These are phyloP conservation scores for Diplolepis rosae DNA, from an alignment of 2,888 invertebrate species.

Conservation along the genomic window DNA sequence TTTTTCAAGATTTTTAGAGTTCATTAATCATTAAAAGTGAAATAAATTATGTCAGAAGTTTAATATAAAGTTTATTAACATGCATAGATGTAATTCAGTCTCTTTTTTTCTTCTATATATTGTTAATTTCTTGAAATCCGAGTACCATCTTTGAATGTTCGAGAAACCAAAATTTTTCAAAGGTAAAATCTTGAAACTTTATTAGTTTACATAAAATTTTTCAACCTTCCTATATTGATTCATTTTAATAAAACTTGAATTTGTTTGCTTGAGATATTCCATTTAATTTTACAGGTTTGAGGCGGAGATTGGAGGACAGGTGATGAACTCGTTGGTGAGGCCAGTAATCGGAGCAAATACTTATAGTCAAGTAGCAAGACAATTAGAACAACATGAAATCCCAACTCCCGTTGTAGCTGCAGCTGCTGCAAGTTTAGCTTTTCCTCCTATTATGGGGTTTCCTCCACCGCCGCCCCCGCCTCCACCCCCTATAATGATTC, in stretches of 20 bases:
- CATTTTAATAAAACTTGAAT: too few species aligned
- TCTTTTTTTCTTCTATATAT: too few species aligned
- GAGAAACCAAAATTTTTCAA: too few species aligned
- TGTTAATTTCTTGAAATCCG: too few species aligned
- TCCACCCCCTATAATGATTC: slow-evolving; percentile 82
- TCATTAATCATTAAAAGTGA: background rate
- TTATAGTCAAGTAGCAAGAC: slow-evolving; percentile 81
- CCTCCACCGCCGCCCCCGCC: slow-evolving; percentile 81
- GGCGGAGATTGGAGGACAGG: slow-evolving; percentile 86
- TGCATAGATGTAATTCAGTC: too few species aligned
- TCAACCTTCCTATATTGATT: too few species aligned
- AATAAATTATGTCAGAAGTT: background rate
- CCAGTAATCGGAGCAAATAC: slow-evolving; percentile 84
- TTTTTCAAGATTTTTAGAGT: background rate
- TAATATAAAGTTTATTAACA: background rate
- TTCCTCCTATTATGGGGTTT: slow-evolving; percentile 76
- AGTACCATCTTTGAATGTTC: too few species aligned
- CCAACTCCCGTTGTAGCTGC: slow-evolving; percentile 71
- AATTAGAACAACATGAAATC: slow-evolving; percentile 78
- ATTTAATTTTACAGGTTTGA: slow-evolving; percentile 87
- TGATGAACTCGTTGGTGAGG: slow-evolving; percentile 76
- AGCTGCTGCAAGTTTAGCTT: slow-evolving; percentile 70
- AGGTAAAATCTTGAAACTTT: too few species aligned
- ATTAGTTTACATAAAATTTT: too few species aligned
- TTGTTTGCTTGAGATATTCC: too few species aligned